Base-by-base conservation (phyloP, 1,140 invertebrate genomes). In the Hyphantria cunea region DNA sequence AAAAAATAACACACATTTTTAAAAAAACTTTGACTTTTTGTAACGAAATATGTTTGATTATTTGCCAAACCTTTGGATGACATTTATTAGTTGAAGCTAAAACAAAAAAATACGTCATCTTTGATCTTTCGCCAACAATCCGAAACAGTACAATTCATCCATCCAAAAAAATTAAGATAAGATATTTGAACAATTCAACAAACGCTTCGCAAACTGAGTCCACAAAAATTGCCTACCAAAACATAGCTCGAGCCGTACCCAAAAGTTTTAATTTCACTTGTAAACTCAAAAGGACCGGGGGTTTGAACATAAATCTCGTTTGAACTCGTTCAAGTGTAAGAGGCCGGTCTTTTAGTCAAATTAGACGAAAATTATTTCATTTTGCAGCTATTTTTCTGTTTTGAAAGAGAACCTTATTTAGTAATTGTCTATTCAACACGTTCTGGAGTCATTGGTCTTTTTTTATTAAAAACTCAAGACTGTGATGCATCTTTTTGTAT, bases 231-330 rank as follows among this genome's bases (percentile, higher is more conserved):
- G 31, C 13, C n/a, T 13, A 31, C 32, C 25, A 10, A 33, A 33
- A 11, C 53, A 15, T 56, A 45, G 41, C 31, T 34, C 13, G 12
- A 49, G 31, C 7, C 25, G 32, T 33, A 11, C 12, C 6, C 53
- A 45, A 54, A 54, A 44, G 32, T 56, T 53, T 56, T 45, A 47
- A 56, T 56, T 56, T 56, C 42, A 9, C 53, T 45, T 56, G 8
- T 34, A 17, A 56, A 47, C 37, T 56, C 25, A 12, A 34, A 55
- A 55, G 4, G 41, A 45, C 25, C 34, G 6, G 6, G 1, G 12
- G 1, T 13, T 13, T 51, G n/a, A 51, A 12, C 12, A 39, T 10
- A 52, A 15, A 52, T 17, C n/a, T 14, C 13, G 32, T 34, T 15
- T 37, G 25, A 44, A 44, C 25, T n/a, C 15, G 33, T 25, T 49